phyloP scores from a whole-genome alignment of 2,113 vertebrate species.

The Bos indicus region DNA sequence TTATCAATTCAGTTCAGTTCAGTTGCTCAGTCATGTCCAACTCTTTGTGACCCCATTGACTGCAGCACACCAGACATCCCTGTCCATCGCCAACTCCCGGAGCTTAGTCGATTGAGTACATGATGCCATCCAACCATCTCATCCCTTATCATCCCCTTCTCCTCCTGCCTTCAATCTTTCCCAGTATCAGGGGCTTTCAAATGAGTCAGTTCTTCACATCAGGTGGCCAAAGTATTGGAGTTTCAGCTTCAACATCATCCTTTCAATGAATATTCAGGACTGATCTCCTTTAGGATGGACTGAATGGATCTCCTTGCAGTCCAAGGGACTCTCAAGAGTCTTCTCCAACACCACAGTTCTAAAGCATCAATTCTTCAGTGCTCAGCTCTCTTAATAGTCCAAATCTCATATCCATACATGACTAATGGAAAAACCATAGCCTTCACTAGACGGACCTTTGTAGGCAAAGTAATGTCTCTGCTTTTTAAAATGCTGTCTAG shows the following conservation, averaged over 20 bases:
- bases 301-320: background rate
- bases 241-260: background rate
- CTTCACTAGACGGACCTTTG: background rate
- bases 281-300: background rate
- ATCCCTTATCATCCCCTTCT: background rate
- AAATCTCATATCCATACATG: background rate
- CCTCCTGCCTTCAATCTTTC: background rate
- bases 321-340: background rate
- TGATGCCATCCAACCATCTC: background rate
- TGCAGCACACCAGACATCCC: background rate
- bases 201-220: background rate
- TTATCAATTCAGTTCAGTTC: background rate
- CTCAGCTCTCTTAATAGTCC: background rate
- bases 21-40: rapidly evolving
- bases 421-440: background rate
- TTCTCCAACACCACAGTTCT: background rate
- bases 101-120: background rate
- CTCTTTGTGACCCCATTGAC: background rate
- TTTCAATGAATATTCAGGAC: background rate
- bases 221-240: background rate
- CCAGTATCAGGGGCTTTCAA: background rate
- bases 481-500: background rate
- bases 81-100: background rate
- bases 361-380: rapidly evolving
- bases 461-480: background rate